These are phyloP conservation scores for Scaptomyza montana DNA, from an alignment of 1,140 invertebrate genomes.

Conservation along the genomic window DNA sequence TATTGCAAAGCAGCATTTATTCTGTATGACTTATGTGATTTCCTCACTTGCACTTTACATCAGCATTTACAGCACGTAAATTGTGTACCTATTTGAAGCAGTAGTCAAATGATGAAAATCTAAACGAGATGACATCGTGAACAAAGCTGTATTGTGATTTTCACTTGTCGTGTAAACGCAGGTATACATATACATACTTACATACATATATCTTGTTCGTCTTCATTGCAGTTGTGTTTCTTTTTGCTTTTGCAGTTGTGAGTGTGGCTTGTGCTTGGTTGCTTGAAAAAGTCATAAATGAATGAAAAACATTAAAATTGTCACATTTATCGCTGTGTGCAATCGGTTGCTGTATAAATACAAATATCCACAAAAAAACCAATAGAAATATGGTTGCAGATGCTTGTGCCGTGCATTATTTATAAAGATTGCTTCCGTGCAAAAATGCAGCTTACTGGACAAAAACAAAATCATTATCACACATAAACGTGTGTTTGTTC, in stretches of 20 bases:
- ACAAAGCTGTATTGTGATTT: neutral
- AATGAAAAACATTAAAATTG: conserved; percentile 15
- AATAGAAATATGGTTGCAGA: conserved; percentile 9
- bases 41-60: no score
- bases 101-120: no score
- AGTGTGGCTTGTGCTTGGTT: conserved; percentile 27
- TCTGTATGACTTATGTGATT: no score
- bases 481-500: neutral
- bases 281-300: conserved; percentile 39
- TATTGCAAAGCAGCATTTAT: no score
- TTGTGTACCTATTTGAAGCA: no score
- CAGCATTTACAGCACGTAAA: no score
- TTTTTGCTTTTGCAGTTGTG: conserved; percentile 43
- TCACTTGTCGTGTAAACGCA: conserved; percentile 15
- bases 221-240: conserved; percentile 48
- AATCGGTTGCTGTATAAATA: conserved; percentile 6
- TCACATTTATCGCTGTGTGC: neutral
- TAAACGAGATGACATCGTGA: neutral
- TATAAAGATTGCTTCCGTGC: conserved; percentile 4
- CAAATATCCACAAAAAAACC: neutral
- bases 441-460: neutral
- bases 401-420: neutral
- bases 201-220: neutral
- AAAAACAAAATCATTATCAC: neutral
- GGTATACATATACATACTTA: neutral